Evolutionary conservation across 2,888 invertebrate genomes (phyloP).

Genomic region (Dolichomitus sp.): DNA sequence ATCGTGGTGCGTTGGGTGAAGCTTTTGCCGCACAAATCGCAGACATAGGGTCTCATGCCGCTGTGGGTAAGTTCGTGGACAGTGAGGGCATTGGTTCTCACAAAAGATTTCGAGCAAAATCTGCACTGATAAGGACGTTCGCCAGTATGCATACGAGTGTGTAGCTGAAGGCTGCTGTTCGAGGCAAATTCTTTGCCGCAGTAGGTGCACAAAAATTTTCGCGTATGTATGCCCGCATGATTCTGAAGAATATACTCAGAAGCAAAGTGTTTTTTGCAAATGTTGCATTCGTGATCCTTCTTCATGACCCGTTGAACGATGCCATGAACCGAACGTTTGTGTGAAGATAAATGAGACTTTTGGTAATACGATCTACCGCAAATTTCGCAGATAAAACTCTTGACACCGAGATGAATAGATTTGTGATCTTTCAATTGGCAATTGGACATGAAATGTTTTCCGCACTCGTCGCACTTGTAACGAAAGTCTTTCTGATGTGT

Average conservation of each 20-base stretch:
- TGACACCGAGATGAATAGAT: slow-evolving; percentile 52
- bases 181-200: slow-evolving; percentile 67
- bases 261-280: slow-evolving; percentile 65
- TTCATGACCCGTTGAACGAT: slow-evolving; percentile 62
- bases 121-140: slow-evolving; percentile 61
- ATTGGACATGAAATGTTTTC: slow-evolving; percentile 66
- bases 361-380: slow-evolving; percentile 70
- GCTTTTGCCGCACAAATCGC: slow-evolving; percentile 62
- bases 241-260: slow-evolving; percentile 64
- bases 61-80: slow-evolving; percentile 62
- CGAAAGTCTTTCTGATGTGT: slow-evolving; percentile 60
- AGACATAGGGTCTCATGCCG: slow-evolving; percentile 57
- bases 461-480: slow-evolving; percentile 69
- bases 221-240: slow-evolving; percentile 69
- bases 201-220: slow-evolving; percentile 71
- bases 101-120: slow-evolving; percentile 61
- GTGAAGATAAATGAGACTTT: slow-evolving; percentile 50
- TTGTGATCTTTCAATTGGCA: slow-evolving; percentile 68
- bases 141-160: slow-evolving; percentile 63
- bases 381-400: slow-evolving; percentile 70
- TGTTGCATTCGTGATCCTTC: slow-evolving; percentile 59
- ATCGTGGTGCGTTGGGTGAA: slow-evolving; percentile 65
- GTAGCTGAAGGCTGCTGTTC: slow-evolving; percentile 59
- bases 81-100: slow-evolving; percentile 58
- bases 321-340: slow-evolving; percentile 63